Conservation (phyloP, 2,888 invertebrate species). For the Eudasyphora cyanicolor region DNA sequence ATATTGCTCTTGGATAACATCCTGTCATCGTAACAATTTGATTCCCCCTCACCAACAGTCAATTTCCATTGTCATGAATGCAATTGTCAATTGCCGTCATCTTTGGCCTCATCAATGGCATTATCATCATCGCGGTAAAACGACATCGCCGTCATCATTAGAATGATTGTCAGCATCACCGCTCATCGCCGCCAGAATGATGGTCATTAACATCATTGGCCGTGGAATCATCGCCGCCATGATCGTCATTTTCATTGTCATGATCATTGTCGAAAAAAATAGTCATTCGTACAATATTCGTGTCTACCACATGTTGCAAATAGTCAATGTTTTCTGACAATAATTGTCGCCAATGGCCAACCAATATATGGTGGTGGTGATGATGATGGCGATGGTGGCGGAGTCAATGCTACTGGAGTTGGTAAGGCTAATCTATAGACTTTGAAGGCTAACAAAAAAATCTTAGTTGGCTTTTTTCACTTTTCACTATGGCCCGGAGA, state of each 20-base stretch:
- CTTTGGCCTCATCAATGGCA: constrained; percentile 14
- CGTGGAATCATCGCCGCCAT: too few species aligned
- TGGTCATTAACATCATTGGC: constrained; percentile 45
- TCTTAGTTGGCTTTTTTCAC: constrained; percentile 41
- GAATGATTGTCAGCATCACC: constrained; percentile 8
- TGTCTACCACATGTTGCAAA: constrained; percentile 66
- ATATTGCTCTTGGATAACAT: too few species aligned
- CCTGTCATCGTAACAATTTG: too few species aligned
- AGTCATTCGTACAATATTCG: constrained; percentile 64
- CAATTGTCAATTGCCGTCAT: constrained; percentile 21
- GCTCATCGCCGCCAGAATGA: constrained; percentile 37
- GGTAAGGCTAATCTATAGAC: constrained; percentile 59
- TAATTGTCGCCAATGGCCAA: constrained; percentile 69
- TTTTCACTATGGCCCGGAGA: constrained; percentile 18
- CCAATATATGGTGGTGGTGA: constrained; percentile 40
- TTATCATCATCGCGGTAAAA: constrained; percentile 5
- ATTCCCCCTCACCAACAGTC: too few species aligned
- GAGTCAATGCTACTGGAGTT: constrained; percentile 14
- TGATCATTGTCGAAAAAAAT: constrained; percentile 59
- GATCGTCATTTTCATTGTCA: constrained; percentile 40
- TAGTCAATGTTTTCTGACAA: constrained; percentile 68
- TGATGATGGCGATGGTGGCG: neutral
- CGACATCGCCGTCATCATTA: constrained; percentile 42
- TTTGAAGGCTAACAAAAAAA: constrained; percentile 22
- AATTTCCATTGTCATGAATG: neutral